Conservation (phyloP, 2,888 invertebrate species). For the Esperia sulphurella region DNA sequence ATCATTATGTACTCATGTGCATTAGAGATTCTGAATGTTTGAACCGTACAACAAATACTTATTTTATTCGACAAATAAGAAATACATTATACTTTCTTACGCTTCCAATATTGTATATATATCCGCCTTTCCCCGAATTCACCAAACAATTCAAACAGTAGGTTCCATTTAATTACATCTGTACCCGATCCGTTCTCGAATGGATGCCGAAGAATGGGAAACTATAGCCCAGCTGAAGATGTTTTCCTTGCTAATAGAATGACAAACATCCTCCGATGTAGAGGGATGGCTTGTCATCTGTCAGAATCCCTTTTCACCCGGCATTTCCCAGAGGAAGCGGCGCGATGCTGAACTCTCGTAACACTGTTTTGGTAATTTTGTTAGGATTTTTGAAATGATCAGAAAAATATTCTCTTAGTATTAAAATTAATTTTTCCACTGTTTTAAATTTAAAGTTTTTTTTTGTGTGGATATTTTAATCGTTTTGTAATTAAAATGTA, state of each 20-base stretch:
- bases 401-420: too few relatives aligned
- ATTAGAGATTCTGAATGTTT: too few relatives aligned
- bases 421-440: too few relatives aligned
- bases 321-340: slow-evolving; percentile 19
- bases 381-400: too few relatives aligned
- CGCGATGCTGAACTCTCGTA: background rate
- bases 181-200: slow-evolving; percentile 11
- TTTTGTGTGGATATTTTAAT: too few relatives aligned
- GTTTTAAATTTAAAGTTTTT: too few relatives aligned
- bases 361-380: background rate
- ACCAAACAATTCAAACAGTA: slow-evolving; percentile 1
- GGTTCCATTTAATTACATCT: slow-evolving; percentile 17
- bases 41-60: too few relatives aligned
- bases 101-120: too few relatives aligned
- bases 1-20: too few relatives aligned
- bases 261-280: slow-evolving; percentile 52
- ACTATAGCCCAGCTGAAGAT: slow-evolving; percentile 24
- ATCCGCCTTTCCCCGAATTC: background rate
- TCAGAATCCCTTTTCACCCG: slow-evolving; percentile 47
- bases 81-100: too few relatives aligned
- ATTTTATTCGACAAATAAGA: too few relatives aligned
- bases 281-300: slow-evolving; percentile 58
- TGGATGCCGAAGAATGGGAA: slow-evolving; percentile 2
- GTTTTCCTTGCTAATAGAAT: slow-evolving; percentile 66
- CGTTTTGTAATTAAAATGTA: too few relatives aligned